Evolutionary conservation across 2,797 vertebrate species (phyloP).

Genomic region (Hypotaenidia philippensis): DNA sequence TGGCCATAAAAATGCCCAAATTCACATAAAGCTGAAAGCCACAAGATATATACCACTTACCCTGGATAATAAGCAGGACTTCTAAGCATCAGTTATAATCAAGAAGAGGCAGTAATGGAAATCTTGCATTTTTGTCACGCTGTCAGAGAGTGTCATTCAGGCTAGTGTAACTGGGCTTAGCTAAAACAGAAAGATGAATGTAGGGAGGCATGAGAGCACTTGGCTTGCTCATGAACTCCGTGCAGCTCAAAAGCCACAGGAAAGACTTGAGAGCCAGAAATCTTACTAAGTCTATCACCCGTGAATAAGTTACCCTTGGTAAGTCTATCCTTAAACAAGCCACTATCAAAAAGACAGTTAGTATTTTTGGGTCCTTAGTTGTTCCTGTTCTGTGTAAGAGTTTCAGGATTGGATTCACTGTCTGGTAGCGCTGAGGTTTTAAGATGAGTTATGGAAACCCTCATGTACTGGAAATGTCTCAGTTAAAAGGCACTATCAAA

Average conservation of each 20-base stretch:
- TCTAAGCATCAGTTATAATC: background rate
- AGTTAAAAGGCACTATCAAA: background rate
- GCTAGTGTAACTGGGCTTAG: background rate
- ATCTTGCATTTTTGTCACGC: background rate
- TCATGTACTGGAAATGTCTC: background rate
- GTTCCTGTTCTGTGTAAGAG: background rate
- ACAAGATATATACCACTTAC: background rate
- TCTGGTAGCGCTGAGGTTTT: background rate
- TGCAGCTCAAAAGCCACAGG: background rate
- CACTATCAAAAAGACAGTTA: background rate
- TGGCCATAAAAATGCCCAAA: background rate
- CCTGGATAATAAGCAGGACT: background rate
- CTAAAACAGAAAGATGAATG: background rate
- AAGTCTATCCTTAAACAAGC: background rate
- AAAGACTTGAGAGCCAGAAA: background rate
- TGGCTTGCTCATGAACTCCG: accelerated
- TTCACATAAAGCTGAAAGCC: background rate
- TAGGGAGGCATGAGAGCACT: background rate
- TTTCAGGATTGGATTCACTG: background rate
- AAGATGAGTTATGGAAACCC: background rate
- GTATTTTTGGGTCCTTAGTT: background rate
- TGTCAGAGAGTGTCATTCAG: background rate
- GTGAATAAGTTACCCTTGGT: background rate
- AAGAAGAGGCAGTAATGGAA: background rate
- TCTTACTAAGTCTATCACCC: background rate